A percentile compares a stretch with the other conserved stretches of the same genome.
phyloP scores from a whole-genome alignment of 2,888 invertebrate genomes.

The Erebia epiphron region DNA sequence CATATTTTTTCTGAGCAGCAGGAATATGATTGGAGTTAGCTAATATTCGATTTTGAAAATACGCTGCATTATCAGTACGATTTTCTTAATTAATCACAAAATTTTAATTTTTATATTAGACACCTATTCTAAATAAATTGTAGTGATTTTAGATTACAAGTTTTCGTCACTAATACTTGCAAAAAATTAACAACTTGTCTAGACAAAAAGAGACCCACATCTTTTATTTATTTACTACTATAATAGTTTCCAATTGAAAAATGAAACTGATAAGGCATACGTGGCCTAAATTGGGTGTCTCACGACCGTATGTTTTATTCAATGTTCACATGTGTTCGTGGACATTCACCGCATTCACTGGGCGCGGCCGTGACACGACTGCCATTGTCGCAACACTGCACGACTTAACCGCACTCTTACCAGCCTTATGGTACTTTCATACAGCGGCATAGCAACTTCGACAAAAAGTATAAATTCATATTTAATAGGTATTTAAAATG shows the following conservation, averaged over 20 bases:
- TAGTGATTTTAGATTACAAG: too few species aligned
- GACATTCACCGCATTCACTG: conserved; percentile 70
- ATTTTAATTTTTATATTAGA: too few species aligned
- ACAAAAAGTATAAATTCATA: not conserved
- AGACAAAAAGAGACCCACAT: conserved; percentile 8
- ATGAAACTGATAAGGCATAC: conserved; percentile 34
- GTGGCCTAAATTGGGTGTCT: conserved; percentile 46
- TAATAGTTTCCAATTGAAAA: conserved; percentile 34
- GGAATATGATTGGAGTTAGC: too few species aligned
- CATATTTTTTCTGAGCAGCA: too few species aligned
- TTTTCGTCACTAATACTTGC: too few species aligned
- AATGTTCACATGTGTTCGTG: conserved; percentile 48
- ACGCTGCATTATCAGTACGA: too few species aligned
- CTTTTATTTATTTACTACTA: conserved; percentile 10
- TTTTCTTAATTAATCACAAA: too few species aligned
- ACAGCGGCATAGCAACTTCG: not conserved
- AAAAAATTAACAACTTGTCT: conserved; percentile 1
- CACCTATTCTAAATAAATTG: too few species aligned
- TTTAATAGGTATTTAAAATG: too few species aligned
- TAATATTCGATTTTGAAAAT: too few species aligned
- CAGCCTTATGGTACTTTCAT: not conserved
- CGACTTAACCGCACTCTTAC: conserved; percentile 34
- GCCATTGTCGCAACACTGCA: conserved; percentile 66
- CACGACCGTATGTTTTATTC: conserved; percentile 56
- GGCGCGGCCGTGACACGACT: conserved; percentile 72